Base-by-base conservation (phyloP, 2,113 vertebrate genomes). In the Uria aalge region DNA sequence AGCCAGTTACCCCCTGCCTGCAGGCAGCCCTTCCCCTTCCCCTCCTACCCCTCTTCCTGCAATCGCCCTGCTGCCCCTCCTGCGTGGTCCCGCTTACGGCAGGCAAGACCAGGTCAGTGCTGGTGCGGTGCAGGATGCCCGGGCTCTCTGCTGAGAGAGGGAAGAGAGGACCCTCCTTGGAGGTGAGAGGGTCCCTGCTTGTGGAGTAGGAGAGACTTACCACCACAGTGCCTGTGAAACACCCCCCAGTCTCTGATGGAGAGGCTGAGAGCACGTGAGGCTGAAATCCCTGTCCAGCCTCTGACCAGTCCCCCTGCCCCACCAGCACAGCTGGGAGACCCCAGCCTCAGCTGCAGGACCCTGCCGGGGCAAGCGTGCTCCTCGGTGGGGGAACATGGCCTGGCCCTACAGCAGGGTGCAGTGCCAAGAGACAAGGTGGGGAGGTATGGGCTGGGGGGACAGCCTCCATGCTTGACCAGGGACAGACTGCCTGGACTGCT, bases 331-430 rank as follows among this genome's bases (percentile, higher is more conserved):
- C 62, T n/a, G 41, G 45, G 47, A 56, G 62, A 81, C 30, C 81
- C 30, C 43, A 19, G 71, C 55, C 82, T 41, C 38, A 48, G 48
- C 7, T 0, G 1, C 1, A 2, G 53, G 71, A 56, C 34, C 64
- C 26, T 2, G 1, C 11, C 2, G 5, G 50, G 60, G 19, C 30
- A 16, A 40, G 8, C 2, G 0, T 66, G 32, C 59, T 75, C 26
- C 36, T 41, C 0, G 0, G 8, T 4, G 20, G 1, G 2, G 19
- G 7, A n/a, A 41, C 23, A 11, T 3, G 55, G 55, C 72, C 66
- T 43, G 30, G 41, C 41, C 47, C 43, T 22, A 4, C 18, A 19
- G 17, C 0, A 0, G 24, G 41, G 5, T 12, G 36, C 59, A n/a
- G 60, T 0, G 0, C 2, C 1, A 15, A 36, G 7, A 41, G 40